Conservation (phyloP, 2,797 vertebrate species). For the Chaenodraco wilsoni region DNA sequence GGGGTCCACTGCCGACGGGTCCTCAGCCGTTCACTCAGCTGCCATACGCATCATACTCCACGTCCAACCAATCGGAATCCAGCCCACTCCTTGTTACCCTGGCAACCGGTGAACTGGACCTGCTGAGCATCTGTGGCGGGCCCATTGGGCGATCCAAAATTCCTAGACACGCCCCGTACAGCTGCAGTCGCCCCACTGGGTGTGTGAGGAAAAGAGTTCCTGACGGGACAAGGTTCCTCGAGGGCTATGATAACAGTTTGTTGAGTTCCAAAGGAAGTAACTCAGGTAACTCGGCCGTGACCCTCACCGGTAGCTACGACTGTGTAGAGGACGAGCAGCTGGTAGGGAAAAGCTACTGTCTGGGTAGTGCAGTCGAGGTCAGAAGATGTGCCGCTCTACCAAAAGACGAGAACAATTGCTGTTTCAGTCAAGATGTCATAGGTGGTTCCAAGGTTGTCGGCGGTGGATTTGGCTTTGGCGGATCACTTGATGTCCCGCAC, state of each 20-base stretch:
- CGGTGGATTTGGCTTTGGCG: slow-evolving; percentile 80
- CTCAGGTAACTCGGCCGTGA: slow-evolving; percentile 84
- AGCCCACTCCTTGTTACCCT: slow-evolving; percentile 88
- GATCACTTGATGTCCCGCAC: slow-evolving; percentile 74
- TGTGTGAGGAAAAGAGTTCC: slow-evolving; percentile 82
- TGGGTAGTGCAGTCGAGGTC: slow-evolving; percentile 82
- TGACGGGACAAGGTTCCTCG: slow-evolving; percentile 79
- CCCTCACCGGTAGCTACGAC: slow-evolving; percentile 78
- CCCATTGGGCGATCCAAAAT: slow-evolving; percentile 87
- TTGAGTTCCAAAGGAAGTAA: slow-evolving; percentile 86
- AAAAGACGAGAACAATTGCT: slow-evolving; percentile 86
- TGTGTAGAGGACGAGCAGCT: slow-evolving; percentile 82
- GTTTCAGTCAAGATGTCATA: slow-evolving; percentile 79
- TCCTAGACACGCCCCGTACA: slow-evolving; percentile 86
- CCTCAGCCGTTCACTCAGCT: slow-evolving; percentile 85
- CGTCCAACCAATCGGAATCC: slow-evolving; percentile 85
- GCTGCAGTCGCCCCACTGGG: slow-evolving; percentile 82
- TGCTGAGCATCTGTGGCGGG: slow-evolving; percentile 87
- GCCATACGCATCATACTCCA: slow-evolving; percentile 83
- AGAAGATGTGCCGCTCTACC: slow-evolving; percentile 81
- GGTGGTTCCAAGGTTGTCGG: slow-evolving; percentile 75
- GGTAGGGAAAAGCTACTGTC: slow-evolving; percentile 83
- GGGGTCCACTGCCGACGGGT: slow-evolving; percentile 79
- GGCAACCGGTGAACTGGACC: slow-evolving; percentile 89
- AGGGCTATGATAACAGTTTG: slow-evolving; percentile 82